A percentile compares a stretch with the other conserved stretches of the same genome.
Evolutionary conservation across 2,113 vertebrate species (phyloP).

Genomic region (Leucoraja erinaceus): DNA sequence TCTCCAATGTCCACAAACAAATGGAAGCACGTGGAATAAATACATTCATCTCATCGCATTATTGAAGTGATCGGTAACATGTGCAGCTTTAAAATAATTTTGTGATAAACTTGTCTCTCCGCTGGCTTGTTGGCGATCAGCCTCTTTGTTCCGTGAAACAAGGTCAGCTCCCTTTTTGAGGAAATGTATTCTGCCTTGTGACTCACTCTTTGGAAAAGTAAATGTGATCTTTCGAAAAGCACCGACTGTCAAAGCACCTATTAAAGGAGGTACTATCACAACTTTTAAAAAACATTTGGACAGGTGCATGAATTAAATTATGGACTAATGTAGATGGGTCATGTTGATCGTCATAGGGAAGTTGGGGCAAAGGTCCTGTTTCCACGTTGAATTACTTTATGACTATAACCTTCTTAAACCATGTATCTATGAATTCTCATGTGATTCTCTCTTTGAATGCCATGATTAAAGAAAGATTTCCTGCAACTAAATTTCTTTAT

Average conservation of each 20-base stretch:
- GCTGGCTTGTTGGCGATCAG: too few relatives aligned
- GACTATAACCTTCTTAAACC: too few relatives aligned
- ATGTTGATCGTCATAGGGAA: too few relatives aligned
- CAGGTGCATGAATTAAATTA: too few relatives aligned
- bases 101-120: background rate
- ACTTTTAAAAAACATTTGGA: too few relatives aligned
- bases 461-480: constrained; percentile 12
- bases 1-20: background rate
- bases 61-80: background rate
- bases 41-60: background rate
- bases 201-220: background rate
- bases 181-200: background rate
- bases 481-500: background rate
- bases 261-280: too few relatives aligned
- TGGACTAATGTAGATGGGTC: too few relatives aligned
- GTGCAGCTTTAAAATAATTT: background rate
- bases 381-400: too few relatives aligned
- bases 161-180: background rate
- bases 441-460: background rate
- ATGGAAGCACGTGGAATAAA: background rate
- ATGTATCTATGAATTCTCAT: background rate
- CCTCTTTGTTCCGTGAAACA: background rate
- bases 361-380: too few relatives aligned
- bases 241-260: too few relatives aligned
- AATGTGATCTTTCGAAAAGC: background rate